phyloP scores from a whole-genome alignment of 1,140 invertebrate genomes.

The Hermatobates lingyangjiaoensis region DNA sequence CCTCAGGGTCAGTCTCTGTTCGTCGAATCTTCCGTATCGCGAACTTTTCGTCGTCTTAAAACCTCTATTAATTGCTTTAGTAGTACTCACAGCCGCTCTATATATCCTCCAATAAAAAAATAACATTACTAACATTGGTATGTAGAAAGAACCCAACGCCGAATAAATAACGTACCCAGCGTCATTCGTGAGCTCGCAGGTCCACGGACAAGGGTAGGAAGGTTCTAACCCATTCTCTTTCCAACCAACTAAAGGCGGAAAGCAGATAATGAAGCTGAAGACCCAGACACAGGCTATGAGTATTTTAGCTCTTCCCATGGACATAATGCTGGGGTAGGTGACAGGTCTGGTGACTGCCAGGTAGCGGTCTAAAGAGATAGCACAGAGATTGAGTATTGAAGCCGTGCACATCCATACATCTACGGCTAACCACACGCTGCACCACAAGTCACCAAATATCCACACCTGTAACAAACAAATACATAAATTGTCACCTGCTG shows the following conservation, averaged over 20 bases:
- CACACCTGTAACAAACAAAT: conserved; percentile 45
- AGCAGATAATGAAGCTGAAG: conserved; percentile 87
- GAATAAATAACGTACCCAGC: conserved; percentile 69
- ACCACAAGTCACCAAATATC: conserved; percentile 84
- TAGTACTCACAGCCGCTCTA: conserved; percentile 72
- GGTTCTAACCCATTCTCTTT: conserved; percentile 30
- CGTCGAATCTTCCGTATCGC: conserved; percentile 42
- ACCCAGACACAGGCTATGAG: conserved; percentile 85
- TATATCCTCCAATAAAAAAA: conserved; percentile 96
- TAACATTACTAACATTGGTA: conserved; percentile 89
- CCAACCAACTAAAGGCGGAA: conserved; percentile 88
- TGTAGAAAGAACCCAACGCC: conserved; percentile 85
- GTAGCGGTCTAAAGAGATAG: conserved; percentile 83
- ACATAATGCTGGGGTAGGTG: conserved; percentile 84
- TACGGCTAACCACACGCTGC: conserved; percentile 77
- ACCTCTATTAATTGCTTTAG: conserved; percentile 74
- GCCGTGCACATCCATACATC: conserved; percentile 96
- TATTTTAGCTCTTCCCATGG: conserved; percentile 63
- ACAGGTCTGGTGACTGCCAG: conserved; percentile 86
- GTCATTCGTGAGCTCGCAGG: conserved; percentile 78
- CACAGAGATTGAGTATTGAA: conserved; percentile 80
- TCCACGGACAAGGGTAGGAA: conserved; percentile 45
- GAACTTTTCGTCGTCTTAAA: conserved; percentile 76
- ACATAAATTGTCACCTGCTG: neutral
- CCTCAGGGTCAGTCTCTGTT: conserved; percentile 71